A percentile compares a stretch with the other conserved stretches of the same genome.
phyloP scores from a whole-genome alignment of 2,797 vertebrate species.

The Helostoma temminkii region DNA sequence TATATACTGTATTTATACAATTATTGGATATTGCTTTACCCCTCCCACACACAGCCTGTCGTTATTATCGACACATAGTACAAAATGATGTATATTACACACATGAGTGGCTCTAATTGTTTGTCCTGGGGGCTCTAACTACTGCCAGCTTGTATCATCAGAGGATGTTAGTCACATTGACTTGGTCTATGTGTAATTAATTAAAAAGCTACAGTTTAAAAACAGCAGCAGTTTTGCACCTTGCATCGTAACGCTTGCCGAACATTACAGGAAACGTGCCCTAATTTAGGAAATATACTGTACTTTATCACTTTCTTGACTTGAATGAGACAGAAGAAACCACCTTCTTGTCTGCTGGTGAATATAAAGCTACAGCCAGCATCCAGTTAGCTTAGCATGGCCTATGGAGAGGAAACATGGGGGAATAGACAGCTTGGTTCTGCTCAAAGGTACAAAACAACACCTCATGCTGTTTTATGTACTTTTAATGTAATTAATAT shows the following conservation, averaged over 20 bases:
- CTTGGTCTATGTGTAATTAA: constrained; percentile 3
- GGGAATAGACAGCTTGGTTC: neutral
- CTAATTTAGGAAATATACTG: neutral
- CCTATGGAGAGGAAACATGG: neutral
- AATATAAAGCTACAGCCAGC: neutral
- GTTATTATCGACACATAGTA: neutral
- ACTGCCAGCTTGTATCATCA: constrained; percentile 6
- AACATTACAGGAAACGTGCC: neutral
- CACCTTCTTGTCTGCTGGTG: neutral
- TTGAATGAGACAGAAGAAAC: neutral
- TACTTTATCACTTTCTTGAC: neutral
- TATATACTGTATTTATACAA: constrained; percentile 7
- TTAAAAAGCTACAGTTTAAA: constrained; percentile 18
- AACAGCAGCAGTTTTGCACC: constrained; percentile 1
- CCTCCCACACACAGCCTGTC: neutral
- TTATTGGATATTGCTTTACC: neutral
- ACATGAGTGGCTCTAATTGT: constrained; percentile 4
- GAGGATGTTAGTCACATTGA: constrained; percentile 7
- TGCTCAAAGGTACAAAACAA: neutral
- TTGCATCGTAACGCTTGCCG: constrained; percentile 2
- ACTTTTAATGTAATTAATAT: too few relatives aligned
- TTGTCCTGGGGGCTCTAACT: neutral
- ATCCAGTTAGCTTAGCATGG: neutral
- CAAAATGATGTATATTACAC: neutral
- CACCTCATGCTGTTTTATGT: too few relatives aligned